Evolutionary conservation across 2,113 vertebrate genomes (phyloP).

Genomic region (Tragelaphus scriptus): DNA sequence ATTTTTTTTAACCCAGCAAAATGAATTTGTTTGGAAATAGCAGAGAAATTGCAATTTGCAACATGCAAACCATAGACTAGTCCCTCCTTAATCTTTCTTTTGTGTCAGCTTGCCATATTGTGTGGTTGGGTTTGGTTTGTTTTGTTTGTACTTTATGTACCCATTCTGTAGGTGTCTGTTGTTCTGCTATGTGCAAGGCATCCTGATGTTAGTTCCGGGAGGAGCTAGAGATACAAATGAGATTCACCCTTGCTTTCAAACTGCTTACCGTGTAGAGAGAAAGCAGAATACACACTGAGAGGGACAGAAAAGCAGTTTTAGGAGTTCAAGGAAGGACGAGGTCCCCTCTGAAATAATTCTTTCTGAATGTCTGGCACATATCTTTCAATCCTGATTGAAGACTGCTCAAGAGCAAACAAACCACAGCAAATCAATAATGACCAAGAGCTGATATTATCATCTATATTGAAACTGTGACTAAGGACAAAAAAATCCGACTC

Average conservation of each 20-base stretch:
- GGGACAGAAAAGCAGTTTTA: not conserved
- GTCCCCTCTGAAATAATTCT: not conserved
- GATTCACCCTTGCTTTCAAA: not conserved
- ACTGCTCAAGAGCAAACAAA: not conserved
- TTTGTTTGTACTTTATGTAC: not conserved
- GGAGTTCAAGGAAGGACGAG: not conserved
- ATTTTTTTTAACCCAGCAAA: not conserved
- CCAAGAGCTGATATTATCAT: not conserved
- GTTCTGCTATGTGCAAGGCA: not conserved
- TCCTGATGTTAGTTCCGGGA: not conserved
- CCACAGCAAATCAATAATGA: not conserved
- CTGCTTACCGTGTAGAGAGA: not conserved
- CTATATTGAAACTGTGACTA: not conserved
- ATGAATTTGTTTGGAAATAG: not conserved
- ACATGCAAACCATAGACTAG: not conserved
- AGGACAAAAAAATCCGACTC: not conserved
- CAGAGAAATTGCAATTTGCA: not conserved
- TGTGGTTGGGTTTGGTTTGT: not conserved
- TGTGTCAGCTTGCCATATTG: not conserved
- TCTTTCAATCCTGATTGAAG: not conserved
- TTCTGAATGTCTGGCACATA: not conserved
- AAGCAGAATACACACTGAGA: not conserved
- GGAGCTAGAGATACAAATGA: not conserved
- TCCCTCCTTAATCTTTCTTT: not conserved
- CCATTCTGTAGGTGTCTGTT: not conserved